Conservation (phyloP, 2,888 invertebrate genomes). For the Dioctria rufipes region DNA sequence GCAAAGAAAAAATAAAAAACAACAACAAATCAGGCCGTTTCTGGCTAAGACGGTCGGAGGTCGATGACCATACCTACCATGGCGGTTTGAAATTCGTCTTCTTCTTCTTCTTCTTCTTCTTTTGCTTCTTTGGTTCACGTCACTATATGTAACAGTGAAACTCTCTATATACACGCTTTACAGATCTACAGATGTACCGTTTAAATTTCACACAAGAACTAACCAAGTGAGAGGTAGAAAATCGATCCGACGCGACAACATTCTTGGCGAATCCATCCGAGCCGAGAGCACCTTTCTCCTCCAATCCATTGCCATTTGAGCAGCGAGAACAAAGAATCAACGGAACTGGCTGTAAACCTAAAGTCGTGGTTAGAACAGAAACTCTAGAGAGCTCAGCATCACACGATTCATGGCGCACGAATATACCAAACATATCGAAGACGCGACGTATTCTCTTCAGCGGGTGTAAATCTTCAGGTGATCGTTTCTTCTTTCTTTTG, state of each 20-base stretch:
- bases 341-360: background rate
- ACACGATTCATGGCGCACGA: no score
- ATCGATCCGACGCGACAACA: background rate
- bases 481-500: slow-evolving; percentile 15
- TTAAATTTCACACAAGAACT: slow-evolving; percentile 7
- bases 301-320: no score
- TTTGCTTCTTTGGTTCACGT: slow-evolving; percentile 4
- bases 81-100: slow-evolving; percentile 30
- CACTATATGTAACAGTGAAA: slow-evolving; percentile 37
- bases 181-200: slow-evolving; percentile 21
- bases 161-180: background rate
- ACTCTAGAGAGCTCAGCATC: background rate
- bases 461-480: background rate
- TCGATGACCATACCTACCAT: slow-evolving; percentile 28
- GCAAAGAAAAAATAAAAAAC: slow-evolving; percentile 5
- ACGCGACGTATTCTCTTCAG: no score
- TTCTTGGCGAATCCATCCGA: slow-evolving; percentile 21
- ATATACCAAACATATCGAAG: no score
- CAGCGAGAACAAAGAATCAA: no score
- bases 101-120: background rate
- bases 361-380: slow-evolving; percentile 20
- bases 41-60: slow-evolving; percentile 6
- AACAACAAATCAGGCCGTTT: slow-evolving; percentile 29
- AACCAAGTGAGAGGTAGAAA: slow-evolving; percentile 30
- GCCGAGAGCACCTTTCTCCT: slow-evolving; percentile 25